These are phyloP conservation scores for Cheilosia pagana DNA, from an alignment of 2,888 invertebrate species.

Conservation along the genomic window DNA sequence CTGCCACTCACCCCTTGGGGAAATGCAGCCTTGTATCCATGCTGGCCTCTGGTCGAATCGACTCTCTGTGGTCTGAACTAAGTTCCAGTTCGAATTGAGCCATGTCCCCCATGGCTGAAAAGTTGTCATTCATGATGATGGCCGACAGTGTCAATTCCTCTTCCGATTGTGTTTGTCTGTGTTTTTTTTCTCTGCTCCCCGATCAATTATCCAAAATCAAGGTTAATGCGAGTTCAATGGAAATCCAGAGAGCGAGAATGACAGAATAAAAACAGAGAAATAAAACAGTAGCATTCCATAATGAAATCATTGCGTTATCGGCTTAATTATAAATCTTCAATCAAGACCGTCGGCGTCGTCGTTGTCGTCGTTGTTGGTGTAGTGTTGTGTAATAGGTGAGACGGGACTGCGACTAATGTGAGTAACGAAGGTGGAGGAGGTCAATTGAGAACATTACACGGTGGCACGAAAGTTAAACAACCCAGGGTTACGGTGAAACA, in stretches of 20 bases:
- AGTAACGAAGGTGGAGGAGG: constrained; percentile 11
- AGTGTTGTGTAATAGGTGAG: not conserved
- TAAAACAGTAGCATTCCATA: constrained; percentile 16
- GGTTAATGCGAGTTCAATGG: constrained; percentile 40
- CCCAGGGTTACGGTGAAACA: not conserved
- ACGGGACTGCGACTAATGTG: not conserved
- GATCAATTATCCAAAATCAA: constrained; percentile 41
- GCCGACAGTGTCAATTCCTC: not conserved
- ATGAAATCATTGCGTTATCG: constrained; percentile 14
- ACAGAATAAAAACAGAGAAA: not conserved
- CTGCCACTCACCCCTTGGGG: not conserved
- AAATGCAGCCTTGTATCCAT: constrained; percentile 3
- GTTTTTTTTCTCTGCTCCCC: not conserved
- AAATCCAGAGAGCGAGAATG: not conserved
- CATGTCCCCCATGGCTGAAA: not conserved
- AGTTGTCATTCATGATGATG: not conserved
- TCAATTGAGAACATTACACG: constrained; percentile 29
- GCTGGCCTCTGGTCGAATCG: not conserved
- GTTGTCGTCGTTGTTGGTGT: not conserved
- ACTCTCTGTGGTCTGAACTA: constrained; percentile 14
- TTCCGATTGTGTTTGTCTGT: not conserved
- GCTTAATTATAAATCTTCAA: constrained; percentile 22
- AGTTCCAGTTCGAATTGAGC: constrained; percentile 2
- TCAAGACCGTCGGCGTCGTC: constrained; percentile 4
- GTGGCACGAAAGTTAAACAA: constrained; percentile 9